phyloP scores from a whole-genome alignment of 1,140 invertebrate genomes.

The Rhizoglyphus robini region DNA sequence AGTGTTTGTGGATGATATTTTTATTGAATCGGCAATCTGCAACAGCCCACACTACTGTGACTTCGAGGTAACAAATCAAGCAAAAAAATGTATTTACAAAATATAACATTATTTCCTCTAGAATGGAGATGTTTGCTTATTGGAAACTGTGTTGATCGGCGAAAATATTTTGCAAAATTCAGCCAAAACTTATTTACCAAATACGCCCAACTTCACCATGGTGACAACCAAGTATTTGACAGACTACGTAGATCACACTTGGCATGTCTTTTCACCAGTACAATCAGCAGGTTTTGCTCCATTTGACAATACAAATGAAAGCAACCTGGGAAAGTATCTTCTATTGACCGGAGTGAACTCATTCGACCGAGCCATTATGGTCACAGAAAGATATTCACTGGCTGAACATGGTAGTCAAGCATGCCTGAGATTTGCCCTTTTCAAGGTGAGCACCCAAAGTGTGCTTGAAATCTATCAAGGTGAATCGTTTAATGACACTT shows the following conservation, averaged over 20 bases:
- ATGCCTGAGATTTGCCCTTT: not conserved
- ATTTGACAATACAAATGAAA: not conserved
- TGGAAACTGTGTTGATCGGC: not conserved
- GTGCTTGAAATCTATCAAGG: constrained; percentile 10
- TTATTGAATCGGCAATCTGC: not conserved
- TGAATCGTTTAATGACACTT: not conserved
- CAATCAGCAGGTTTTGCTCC: not conserved
- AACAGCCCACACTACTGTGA: not conserved
- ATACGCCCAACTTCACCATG: not conserved
- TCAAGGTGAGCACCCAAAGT: not conserved
- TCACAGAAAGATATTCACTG: not conserved
- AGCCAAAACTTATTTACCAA: not conserved
- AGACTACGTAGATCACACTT: not conserved
- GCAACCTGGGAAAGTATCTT: not conserved
- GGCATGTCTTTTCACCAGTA: not conserved
- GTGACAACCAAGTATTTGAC: not conserved
- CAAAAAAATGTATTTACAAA: too few relatives aligned
- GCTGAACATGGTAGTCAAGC: not conserved
- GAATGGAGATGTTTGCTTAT: not conserved
- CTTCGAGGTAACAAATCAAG: too few relatives aligned
- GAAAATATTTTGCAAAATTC: too few relatives aligned
- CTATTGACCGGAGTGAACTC: too few relatives aligned
- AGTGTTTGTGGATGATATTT: not conserved
- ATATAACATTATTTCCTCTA: not conserved
- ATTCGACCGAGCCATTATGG: not conserved